Evolutionary conservation across 2,113 vertebrate species (phyloP).

Genomic region (Erpornis zantholeuca): DNA sequence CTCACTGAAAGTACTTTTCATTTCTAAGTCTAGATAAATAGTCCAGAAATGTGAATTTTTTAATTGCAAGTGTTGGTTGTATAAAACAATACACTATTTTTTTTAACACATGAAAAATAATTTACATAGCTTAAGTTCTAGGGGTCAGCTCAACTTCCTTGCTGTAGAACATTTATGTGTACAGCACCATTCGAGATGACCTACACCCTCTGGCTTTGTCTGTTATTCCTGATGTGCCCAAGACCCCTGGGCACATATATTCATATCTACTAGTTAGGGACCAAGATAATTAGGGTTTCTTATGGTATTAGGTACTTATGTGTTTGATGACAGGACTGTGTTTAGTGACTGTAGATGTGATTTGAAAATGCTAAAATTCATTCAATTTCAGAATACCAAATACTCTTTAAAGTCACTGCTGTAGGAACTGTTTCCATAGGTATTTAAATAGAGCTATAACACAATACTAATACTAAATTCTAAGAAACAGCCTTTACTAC

Average conservation of each 20-base stretch:
- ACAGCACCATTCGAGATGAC: background rate
- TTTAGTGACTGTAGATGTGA: background rate
- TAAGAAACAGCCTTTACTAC: background rate
- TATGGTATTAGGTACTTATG: background rate
- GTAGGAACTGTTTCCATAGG: background rate
- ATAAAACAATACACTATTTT: background rate
- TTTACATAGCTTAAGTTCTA: background rate
- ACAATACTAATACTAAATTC: background rate
- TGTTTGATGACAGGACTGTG: background rate
- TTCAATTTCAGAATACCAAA: background rate
- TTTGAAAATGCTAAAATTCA: background rate
- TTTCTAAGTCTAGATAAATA: background rate
- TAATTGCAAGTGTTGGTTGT: fast-evolving
- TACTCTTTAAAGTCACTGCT: background rate
- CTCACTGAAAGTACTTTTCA: background rate
- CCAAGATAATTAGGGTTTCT: background rate
- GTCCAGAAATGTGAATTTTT: background rate
- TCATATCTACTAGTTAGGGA: background rate
- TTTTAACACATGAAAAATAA: background rate
- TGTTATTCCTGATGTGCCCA: background rate
- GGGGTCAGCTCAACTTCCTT: background rate
- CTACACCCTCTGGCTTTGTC: background rate
- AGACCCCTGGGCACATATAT: background rate
- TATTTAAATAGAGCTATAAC: background rate
- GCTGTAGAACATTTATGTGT: background rate